Conservation (phyloP, 2,113 vertebrate species). For the Chrysochloris asiatica region DNA sequence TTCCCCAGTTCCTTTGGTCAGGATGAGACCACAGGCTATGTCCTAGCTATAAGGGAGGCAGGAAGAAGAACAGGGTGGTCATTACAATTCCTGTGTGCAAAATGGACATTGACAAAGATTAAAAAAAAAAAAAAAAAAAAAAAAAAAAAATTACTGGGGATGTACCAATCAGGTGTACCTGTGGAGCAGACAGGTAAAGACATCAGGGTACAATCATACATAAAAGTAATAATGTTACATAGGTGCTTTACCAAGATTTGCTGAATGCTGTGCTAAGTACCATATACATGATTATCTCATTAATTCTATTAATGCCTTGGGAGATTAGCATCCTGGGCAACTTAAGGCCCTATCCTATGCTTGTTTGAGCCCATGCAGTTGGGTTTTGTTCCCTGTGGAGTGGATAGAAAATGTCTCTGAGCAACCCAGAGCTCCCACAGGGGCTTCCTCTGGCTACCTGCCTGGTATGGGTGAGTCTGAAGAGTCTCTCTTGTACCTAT, state of each 20-base stretch:
- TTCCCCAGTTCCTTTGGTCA: background rate
- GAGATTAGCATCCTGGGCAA: background rate
- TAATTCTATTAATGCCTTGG: background rate
- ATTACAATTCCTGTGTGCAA: too few relatives aligned
- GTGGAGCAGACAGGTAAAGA: background rate
- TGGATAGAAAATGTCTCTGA: background rate
- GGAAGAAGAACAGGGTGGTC: background rate
- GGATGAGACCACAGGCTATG: background rate
- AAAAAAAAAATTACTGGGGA: background rate
- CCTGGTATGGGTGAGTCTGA: background rate
- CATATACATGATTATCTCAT: background rate
- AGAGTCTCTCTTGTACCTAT: background rate
- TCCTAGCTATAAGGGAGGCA: background rate
- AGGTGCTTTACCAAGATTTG: background rate
- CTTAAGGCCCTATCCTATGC: background rate
- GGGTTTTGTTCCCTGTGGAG: background rate
- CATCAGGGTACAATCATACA: background rate
- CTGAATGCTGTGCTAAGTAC: background rate
- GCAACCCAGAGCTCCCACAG: background rate
- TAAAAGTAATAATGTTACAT: background rate
- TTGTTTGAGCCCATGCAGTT: background rate
- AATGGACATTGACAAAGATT: background rate
- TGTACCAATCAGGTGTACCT: background rate
- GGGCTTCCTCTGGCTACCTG: background rate
- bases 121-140: too few relatives aligned